Evolutionary conservation across 2,113 vertebrate species (phyloP).

Genomic region (Labrus mixtus): DNA sequence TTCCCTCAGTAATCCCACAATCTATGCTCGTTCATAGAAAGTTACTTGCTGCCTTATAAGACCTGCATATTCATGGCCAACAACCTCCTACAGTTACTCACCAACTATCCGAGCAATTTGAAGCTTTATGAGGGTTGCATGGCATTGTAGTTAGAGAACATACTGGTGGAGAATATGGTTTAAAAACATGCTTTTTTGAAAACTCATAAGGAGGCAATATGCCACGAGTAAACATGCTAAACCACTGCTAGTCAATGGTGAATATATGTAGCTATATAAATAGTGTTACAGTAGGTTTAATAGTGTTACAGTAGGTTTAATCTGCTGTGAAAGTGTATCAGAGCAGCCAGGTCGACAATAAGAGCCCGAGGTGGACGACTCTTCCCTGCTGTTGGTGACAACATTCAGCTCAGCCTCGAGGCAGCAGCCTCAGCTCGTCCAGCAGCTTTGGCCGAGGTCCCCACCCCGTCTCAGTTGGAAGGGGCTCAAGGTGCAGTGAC

Average conservation of each 20-base stretch:
- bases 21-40: background rate
- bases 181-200: too few species aligned
- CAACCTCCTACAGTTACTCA: too few species aligned
- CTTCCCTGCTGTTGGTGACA: slow-evolving; percentile 8
- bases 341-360: background rate
- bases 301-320: background rate
- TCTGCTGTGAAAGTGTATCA: slow-evolving; percentile 3
- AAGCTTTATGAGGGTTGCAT: too few species aligned
- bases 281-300: too few species aligned
- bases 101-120: too few species aligned
- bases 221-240: background rate
- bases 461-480: slow-evolving; percentile 45
- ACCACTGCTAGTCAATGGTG: background rate
- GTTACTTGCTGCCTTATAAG: too few species aligned
- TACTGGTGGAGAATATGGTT: too few species aligned
- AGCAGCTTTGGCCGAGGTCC: slow-evolving; percentile 32
- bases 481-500: slow-evolving; percentile 55
- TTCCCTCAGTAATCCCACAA: background rate
- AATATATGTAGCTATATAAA: background rate
- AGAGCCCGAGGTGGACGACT: slow-evolving; percentile 27
- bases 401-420: slow-evolving; percentile 30
- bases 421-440: slow-evolving; percentile 25
- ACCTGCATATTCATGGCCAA: too few species aligned
- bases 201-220: background rate
- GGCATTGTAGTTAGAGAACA: too few species aligned